Base-by-base conservation (phyloP, 2,113 vertebrate genomes). In the Silurus asotus region DNA sequence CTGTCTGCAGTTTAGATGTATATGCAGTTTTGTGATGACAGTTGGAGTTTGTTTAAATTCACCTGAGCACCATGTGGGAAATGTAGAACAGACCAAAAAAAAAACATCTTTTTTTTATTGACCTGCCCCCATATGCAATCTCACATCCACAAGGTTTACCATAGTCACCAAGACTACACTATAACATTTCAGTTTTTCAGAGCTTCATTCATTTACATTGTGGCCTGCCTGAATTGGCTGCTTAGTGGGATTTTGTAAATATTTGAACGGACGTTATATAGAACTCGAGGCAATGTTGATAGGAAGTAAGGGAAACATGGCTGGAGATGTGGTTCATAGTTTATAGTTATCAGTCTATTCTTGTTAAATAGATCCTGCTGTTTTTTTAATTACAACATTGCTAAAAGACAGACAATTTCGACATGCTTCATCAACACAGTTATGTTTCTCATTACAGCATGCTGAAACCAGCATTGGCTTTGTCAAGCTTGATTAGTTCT, bases 111-210 rank as follows among this genome's bases (percentile, higher is more conserved):
- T 53, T 62, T 20, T 17, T 37, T 37, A 37, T 23, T 62, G 28
- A 59, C 51, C 62, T 45, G 25, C 10, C 74, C 19, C 77, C 23
- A 23, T 75, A 82, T n/a, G 56, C 64, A 45, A 64, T 17, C 67
- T 75, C 69, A 64, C 58, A 8, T 51, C n/a, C 85, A 51, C 10
- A n/a, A 79, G 37, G 79, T 79, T 75, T 48, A 88, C n/a, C 69
- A 48, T 69, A 20, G 51, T 56, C 61, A 20, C 62, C 25, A 25
- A 58, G 80, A 65, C 20, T 69, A 61, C 84, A 65, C 20, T 69
- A 61, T 76, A 85, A 25, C 56, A 8, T 79, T 69, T 20, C 74
- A 37, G n/a, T 49, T 37, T 64, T 77, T 7, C 37, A 80, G 20
- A 62, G 45, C 45, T 17, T 20, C 64, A 59, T 25, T 82, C 67